These are phyloP conservation scores for Brotula barbata DNA, from an alignment of 2,797 vertebrate species.

Conservation along the genomic window DNA sequence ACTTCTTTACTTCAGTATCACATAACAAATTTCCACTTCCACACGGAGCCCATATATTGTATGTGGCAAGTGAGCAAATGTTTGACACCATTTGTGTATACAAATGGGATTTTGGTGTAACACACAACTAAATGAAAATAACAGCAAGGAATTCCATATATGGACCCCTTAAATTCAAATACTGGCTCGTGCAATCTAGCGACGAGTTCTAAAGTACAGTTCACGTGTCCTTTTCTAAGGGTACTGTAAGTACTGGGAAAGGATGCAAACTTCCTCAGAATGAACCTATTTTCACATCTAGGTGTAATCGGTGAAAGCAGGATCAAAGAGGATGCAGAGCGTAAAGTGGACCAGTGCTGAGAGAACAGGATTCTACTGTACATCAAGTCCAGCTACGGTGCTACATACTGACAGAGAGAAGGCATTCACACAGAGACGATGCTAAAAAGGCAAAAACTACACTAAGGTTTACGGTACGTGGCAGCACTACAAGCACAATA, in stretches of 20 bases:
- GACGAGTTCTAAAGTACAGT: too few species aligned
- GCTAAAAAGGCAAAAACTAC: slow-evolving; percentile 38
- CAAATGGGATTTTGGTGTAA: too few species aligned
- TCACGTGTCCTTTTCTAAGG: too few species aligned
- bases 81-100: too few species aligned
- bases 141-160: too few species aligned
- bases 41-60: too few species aligned
- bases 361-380: slow-evolving; percentile 30
- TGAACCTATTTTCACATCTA: slow-evolving; percentile 24
- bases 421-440: slow-evolving; percentile 44
- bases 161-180: too few species aligned
- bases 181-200: too few species aligned
- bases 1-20: too few species aligned
- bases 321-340: slow-evolving; percentile 33
- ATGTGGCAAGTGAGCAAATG: too few species aligned
- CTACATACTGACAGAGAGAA: slow-evolving; percentile 26
- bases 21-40: too few species aligned
- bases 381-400: slow-evolving; percentile 11
- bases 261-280: slow-evolving; percentile 4
- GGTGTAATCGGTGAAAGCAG: slow-evolving; percentile 8
- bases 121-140: too few species aligned
- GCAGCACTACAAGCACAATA: slow-evolving; percentile 35
- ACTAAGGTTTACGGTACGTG: slow-evolving; percentile 39
- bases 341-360: slow-evolving; percentile 17
- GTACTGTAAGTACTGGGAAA: slow-evolving; percentile 29